Conservation (phyloP, 2,888 invertebrate genomes). For the Actias luna region DNA sequence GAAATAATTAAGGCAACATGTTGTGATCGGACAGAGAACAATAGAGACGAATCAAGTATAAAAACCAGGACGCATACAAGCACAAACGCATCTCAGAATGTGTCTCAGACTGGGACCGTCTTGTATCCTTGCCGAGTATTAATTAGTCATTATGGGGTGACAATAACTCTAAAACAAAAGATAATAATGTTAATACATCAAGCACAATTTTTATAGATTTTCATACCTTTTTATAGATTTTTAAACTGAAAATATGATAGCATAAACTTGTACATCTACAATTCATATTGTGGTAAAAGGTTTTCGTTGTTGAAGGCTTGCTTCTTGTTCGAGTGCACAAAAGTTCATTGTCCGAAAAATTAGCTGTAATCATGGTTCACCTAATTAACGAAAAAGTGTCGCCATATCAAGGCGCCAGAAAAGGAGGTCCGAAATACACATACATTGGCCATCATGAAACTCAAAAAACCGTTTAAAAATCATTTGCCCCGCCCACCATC, state of each 20-base stretch:
- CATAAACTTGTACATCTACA: conserved; percentile 4
- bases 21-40: conserved; percentile 74
- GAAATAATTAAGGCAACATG: conserved; percentile 76
- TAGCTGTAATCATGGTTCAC: conserved; percentile 69
- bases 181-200: conserved; percentile 26
- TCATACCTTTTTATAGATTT: conserved; percentile 10
- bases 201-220: neutral
- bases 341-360: conserved; percentile 62
- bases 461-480: conserved; percentile 81
- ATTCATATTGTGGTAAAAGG: conserved; percentile 7
- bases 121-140: conserved; percentile 51
- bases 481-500: conserved; percentile 75
- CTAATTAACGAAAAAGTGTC: conserved; percentile 79
- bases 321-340: conserved; percentile 25
- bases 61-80: conserved; percentile 61
- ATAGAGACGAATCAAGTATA: conserved; percentile 64
- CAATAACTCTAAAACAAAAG: conserved; percentile 46
- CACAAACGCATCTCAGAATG: conserved; percentile 57
- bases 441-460: conserved; percentile 72
- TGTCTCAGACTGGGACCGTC: conserved; percentile 48
- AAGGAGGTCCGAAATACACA: conserved; percentile 71
- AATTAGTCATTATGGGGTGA: conserved; percentile 75
- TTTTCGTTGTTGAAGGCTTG: neutral
- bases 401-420: conserved; percentile 69
- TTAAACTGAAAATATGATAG: conserved; percentile 16